Evolutionary conservation across 2,888 invertebrate genomes (phyloP), one percentile per base, ranked within the genome.

Genomic region (Xestia rhomboidea): DNA sequence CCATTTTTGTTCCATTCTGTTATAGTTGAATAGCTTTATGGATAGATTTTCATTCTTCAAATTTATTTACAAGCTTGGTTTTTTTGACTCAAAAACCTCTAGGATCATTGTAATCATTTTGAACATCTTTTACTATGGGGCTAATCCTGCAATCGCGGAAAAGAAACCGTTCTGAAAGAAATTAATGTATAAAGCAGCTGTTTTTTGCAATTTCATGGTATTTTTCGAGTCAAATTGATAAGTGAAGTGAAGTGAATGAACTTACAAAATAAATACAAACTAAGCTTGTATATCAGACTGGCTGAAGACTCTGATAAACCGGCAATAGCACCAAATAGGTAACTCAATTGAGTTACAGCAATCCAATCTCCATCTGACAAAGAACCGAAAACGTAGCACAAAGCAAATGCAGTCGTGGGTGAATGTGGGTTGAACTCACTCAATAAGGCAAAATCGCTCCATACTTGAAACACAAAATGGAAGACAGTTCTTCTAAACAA

Each of bases 381-480:
- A 71, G 38, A 49, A 51, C 71, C 77, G 0, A 81, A 85, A 80
- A 76, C 64, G 69, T 27, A 72, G 13, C 57, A 54, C 18, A 49
- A 68, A 70, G 62, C 83, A 85, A 69, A 83, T 81, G 63, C 34
- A 71, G 54, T 57, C 82, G 77, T 71, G 76, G 81, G 72, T 72
- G 64, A 77, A 71, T 81, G 82, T 83, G 68, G 82, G 85, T 38
- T 66, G 73, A 68, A 73, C 66, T 21, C 4, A 38, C 73, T 49
- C 49, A 41, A 73, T 71, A 85, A 66, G 85, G 85, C 46, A 68
- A 83, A 81, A 84, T 77, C 63, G 11, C 44, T 77, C 82, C 71
- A 81, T 71, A 81, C n/a, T 62, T 1, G 85, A 71, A 77, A 73
- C 57, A 30, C 68, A 71, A 81, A 77, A 73, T 49, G 44, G 49